phyloP scores from a whole-genome alignment of 2,888 invertebrate genomes.

The Macrophya alboannulata region DNA sequence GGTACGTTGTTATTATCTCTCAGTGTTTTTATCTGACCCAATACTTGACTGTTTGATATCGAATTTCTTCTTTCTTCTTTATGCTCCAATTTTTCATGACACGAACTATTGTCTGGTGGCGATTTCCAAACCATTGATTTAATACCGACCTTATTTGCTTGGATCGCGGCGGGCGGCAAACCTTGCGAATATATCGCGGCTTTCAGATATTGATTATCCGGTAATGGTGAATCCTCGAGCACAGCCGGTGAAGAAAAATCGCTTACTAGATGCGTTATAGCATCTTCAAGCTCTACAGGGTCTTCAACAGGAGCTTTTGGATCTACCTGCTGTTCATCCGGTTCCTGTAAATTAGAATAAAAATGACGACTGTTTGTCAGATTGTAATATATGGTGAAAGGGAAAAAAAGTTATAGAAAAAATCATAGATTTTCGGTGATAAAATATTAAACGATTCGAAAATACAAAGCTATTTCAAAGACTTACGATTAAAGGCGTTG shows the following conservation, averaged over 20 bases:
- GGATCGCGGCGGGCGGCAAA: conserved; percentile 74
- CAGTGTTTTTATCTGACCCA: neutral
- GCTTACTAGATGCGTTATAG: conserved; percentile 87
- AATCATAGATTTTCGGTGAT: neutral
- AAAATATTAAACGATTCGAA: neutral
- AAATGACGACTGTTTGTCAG: neutral
- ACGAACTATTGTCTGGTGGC: neutral
- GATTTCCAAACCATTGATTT: conserved; percentile 65
- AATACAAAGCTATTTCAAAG: no score
- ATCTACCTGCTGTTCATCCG: conserved; percentile 67
- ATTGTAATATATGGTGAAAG: neutral
- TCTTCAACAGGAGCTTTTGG: conserved; percentile 84
- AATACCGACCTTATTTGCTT: conserved; percentile 74
- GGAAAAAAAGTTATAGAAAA: neutral
- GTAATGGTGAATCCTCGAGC: conserved; percentile 71
- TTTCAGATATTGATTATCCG: conserved; percentile 75
- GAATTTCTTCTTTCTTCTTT: neutral
- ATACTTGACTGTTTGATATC: neutral
- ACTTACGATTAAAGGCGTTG: neutral
- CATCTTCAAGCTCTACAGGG: conserved; percentile 87
- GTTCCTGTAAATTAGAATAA: conserved; percentile 8
- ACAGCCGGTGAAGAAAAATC: conserved; percentile 79
- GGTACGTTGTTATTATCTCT: neutral
- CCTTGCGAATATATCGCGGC: conserved; percentile 74
- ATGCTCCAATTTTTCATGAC: no score